These are phyloP conservation scores for Strigops habroptila DNA, from an alignment of 2,113 vertebrate genomes.

Conservation along the genomic window DNA sequence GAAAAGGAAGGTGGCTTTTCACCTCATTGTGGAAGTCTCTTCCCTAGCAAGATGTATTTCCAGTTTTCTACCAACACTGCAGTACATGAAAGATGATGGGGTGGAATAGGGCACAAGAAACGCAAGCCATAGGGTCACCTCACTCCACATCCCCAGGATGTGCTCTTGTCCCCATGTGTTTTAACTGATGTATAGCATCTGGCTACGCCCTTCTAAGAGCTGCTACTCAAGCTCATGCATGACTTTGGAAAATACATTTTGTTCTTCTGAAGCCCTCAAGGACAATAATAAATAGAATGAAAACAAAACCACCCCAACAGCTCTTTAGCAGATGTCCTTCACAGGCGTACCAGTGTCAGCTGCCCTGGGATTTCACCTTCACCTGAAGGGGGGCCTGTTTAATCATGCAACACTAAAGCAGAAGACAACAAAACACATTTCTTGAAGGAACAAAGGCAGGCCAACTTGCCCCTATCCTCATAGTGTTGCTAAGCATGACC, in stretches of 20 bases:
- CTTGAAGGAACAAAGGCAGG: neutral
- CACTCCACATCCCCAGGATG: neutral
- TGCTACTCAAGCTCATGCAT: neutral
- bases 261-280: constrained; percentile 50
- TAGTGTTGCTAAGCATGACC: neutral
- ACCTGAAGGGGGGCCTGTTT: constrained; percentile 16
- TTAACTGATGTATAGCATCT: neutral
- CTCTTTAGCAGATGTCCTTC: constrained; percentile 16
- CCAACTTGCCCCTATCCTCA: neutral
- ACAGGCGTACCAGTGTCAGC: neutral
- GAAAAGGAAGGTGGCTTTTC: neutral
- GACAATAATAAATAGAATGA: constrained; percentile 56
- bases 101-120: neutral
- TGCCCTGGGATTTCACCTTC: constrained; percentile 17
- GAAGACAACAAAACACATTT: neutral
- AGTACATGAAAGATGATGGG: neutral
- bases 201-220: neutral
- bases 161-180: neutral
- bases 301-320: constrained; percentile 30
- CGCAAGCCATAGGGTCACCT: neutral
- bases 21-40: neutral
- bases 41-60: neutral
- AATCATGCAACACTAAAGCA: neutral
- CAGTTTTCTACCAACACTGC: neutral
- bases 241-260: constrained; percentile 53